Evolutionary conservation across 2,888 invertebrate species (phyloP).

Genomic region (Spicauda simplicius): DNA sequence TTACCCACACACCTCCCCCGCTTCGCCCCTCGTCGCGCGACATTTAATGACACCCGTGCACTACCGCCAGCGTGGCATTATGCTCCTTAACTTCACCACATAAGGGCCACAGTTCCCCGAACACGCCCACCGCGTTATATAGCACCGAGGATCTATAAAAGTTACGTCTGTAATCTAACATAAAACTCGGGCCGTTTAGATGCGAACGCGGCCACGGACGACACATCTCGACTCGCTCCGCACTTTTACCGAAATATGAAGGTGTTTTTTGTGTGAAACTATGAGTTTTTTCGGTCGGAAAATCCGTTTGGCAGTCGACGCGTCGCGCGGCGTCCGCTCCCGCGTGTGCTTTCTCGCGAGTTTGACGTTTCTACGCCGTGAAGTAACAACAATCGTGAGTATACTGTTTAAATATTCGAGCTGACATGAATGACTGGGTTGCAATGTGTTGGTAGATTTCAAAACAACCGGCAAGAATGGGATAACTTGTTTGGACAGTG

Average conservation of each 20-base stretch:
- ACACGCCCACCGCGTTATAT: conserved; percentile 82
- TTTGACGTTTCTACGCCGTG: conserved; percentile 65
- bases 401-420: conserved; percentile 65
- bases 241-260: conserved; percentile 82
- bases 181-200: conserved; percentile 86
- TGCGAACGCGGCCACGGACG: conserved; percentile 84
- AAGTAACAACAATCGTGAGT: conserved; percentile 67
- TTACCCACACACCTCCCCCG: conserved; percentile 82
- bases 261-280: conserved; percentile 74
- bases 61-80: conserved; percentile 62
- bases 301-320: conserved; percentile 63
- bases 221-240: conserved; percentile 84
- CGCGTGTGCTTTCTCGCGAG: conserved; percentile 60
- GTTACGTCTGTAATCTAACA: conserved; percentile 86
- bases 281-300: conserved; percentile 73
- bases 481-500: background rate
- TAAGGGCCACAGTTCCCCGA: conserved; percentile 73
- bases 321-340: conserved; percentile 62
- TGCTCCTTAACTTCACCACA: conserved; percentile 63
- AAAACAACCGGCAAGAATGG: background rate
- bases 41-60: conserved; percentile 86
- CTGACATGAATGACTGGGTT: conserved; percentile 41
- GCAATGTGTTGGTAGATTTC: background rate
- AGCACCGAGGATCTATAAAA: conserved; percentile 86
- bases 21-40: conserved; percentile 81